These are phyloP conservation scores for Rhabdomys dilectus DNA, from an alignment of 2,113 vertebrate genomes.

Conservation along the genomic window DNA sequence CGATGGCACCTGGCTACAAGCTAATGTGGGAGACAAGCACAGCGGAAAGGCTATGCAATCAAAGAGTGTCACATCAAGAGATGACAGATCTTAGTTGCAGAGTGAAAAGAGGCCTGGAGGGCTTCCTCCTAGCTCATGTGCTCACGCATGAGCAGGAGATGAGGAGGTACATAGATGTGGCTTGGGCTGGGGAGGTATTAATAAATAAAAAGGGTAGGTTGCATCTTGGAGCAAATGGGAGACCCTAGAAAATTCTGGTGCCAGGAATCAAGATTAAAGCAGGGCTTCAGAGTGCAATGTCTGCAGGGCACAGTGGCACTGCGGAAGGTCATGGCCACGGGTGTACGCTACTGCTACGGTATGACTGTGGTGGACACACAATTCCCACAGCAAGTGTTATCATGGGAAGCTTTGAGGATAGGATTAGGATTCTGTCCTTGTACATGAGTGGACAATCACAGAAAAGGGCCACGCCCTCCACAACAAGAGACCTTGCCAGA, in stretches of 20 bases:
- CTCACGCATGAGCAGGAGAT: neutral
- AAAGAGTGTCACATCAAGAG: neutral
- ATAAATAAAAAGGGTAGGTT: no score
- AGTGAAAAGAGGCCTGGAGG: neutral
- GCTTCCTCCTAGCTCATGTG: neutral
- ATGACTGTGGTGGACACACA: neutral
- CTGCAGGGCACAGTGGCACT: neutral
- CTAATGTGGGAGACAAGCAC: neutral
- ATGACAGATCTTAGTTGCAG: neutral
- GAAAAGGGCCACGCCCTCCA: neutral
- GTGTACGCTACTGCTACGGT: neutral
- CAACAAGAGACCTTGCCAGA: neutral
- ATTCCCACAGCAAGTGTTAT: neutral
- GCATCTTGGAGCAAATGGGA: neutral
- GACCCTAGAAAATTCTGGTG: neutral
- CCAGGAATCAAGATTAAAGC: neutral
- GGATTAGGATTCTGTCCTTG: neutral
- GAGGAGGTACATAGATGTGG: neutral
- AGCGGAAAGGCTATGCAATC: neutral
- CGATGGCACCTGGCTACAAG: neutral
- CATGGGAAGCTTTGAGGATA: neutral
- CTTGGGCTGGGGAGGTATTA: neutral
- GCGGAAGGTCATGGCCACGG: neutral
- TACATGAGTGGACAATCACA: neutral
- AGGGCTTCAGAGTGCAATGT: neutral